Evolutionary conservation across 2,888 invertebrate genomes (phyloP).

Genomic region (Perithous albicinctus): DNA sequence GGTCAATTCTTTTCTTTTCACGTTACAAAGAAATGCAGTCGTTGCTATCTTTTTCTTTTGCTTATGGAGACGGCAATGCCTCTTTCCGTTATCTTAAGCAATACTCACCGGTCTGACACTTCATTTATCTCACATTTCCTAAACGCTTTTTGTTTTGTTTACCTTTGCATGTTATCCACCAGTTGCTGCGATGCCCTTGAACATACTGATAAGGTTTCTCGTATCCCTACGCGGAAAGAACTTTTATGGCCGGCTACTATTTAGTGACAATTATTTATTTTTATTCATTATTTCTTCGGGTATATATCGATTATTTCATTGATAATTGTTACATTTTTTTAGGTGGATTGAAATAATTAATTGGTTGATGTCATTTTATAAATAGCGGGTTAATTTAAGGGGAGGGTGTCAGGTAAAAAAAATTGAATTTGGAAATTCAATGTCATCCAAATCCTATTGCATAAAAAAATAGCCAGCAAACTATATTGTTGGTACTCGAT

Average conservation of each 20-base stretch:
- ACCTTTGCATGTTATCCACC: constrained; percentile 13
- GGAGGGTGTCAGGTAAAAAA: too few species aligned
- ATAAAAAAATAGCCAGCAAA: too few species aligned
- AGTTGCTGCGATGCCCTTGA: constrained; percentile 20
- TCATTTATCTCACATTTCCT: neutral
- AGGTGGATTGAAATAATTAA: too few species aligned
- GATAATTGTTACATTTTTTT: too few species aligned
- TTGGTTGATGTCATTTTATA: too few species aligned
- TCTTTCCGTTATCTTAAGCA: constrained; percentile 10
- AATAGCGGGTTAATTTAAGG: too few species aligned
- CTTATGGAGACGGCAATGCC: neutral
- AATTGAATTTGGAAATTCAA: too few species aligned
- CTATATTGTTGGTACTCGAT: too few species aligned
- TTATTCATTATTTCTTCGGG: too few species aligned
- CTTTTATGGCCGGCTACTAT: too few species aligned
- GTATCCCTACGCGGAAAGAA: neutral
- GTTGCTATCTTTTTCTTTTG: neutral
- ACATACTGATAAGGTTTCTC: neutral
- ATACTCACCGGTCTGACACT: neutral
- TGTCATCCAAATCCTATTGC: too few species aligned
- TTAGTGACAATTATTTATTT: neutral
- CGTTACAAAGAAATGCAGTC: neutral
- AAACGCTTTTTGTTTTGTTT: constrained; percentile 1
- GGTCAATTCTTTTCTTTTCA: neutral
- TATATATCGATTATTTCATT: too few species aligned